phyloP scores from a whole-genome alignment of 2,797 vertebrate species.

The Brachyalestes nurse region DNA sequence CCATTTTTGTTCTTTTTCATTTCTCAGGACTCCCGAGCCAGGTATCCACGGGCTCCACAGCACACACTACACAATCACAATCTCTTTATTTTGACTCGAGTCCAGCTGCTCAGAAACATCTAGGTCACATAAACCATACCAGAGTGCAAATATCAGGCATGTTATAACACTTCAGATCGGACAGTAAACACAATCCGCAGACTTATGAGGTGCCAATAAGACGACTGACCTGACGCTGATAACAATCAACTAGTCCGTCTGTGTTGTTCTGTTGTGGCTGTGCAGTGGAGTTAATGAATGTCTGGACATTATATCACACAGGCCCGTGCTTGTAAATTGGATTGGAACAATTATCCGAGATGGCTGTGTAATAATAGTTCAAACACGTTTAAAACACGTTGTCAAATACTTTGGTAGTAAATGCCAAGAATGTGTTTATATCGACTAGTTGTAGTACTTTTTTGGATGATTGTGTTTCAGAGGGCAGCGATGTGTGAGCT shows the following conservation, averaged over 20 bases:
- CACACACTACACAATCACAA: too few relatives aligned
- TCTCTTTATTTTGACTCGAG: background rate
- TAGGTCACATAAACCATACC: background rate
- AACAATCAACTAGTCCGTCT: background rate
- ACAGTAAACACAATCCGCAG: background rate
- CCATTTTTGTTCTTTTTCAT: background rate
- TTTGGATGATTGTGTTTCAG: too few relatives aligned
- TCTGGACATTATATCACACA: constrained; percentile 16
- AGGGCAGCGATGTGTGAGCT: too few relatives aligned
- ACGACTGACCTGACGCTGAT: background rate
- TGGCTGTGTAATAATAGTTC: background rate
- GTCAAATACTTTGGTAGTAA: background rate
- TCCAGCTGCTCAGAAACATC: background rate
- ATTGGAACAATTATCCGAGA: constrained; percentile 17
- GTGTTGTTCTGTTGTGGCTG: background rate
- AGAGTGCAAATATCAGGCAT: background rate
- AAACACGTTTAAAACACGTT: background rate
- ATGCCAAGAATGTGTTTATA: background rate
- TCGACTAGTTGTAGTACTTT: too few relatives aligned
- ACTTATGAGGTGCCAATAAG: background rate
- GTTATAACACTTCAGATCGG: background rate
- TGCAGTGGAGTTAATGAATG: background rate
- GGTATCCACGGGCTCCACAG: background rate
- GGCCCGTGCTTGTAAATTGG: constrained; percentile 39
- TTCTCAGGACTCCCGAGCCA: background rate